Evolutionary conservation across 2,113 vertebrate genomes (phyloP).

Genomic region (Pheucticus melanocephalus): DNA sequence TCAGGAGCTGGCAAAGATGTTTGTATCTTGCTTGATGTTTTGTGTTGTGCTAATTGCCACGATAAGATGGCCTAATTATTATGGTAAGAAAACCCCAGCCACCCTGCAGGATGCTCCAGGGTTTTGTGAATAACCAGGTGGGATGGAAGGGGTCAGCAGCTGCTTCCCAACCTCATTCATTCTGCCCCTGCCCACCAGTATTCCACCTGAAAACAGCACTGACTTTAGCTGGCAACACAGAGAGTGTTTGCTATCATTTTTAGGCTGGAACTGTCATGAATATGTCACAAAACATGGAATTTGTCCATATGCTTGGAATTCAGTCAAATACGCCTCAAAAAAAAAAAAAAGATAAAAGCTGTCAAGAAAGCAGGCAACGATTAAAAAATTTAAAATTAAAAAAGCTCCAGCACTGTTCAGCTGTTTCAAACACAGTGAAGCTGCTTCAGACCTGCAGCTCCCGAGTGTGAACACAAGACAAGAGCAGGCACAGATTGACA

Average conservation of each 20-base stretch:
- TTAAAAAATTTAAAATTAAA: neutral
- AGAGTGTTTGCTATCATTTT: neutral
- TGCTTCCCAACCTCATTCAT: neutral
- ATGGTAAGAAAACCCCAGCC: neutral
- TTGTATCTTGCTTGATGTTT: neutral
- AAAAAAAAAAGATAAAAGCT: neutral
- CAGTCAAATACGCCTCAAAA: neutral
- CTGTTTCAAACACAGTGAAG: neutral
- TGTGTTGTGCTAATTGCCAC: neutral
- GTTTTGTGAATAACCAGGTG: neutral
- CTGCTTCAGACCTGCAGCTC: neutral
- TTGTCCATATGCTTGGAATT: constrained; percentile 34
- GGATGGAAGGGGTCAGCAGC: neutral
- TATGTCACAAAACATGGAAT: constrained; percentile 24
- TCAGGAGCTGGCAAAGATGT: neutral
- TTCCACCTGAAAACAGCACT: constrained; percentile 3
- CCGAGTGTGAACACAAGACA: neutral
- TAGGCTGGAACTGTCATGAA: constrained; percentile 20
- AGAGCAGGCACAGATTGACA: neutral
- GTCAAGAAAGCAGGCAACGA: neutral
- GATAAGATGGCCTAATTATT: neutral
- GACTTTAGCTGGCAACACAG: neutral
- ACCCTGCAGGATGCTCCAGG: neutral
- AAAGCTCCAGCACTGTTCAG: neutral
- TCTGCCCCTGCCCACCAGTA: neutral